Base-by-base conservation (phyloP, 2,888 invertebrate genomes). In the Agriopis leucophaearia region DNA sequence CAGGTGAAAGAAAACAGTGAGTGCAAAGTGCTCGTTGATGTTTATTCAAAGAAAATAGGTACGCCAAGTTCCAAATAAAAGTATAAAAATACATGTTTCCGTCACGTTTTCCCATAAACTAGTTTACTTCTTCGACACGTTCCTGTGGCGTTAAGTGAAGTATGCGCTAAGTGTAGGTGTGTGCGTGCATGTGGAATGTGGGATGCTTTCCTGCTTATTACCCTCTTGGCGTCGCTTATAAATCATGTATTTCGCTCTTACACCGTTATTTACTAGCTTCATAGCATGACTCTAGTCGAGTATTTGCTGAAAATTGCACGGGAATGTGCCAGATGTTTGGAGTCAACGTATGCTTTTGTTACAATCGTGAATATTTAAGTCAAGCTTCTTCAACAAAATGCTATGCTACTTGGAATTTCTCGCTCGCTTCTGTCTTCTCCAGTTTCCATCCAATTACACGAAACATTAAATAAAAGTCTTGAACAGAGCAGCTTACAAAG, bases 91-190 rank as follows among this genome's bases (percentile, higher is more conserved):
- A 55, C 44, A 42, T 55, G 42, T 27, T 55, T 55, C 55, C 36
- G 44, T 44, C 48, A 48, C 58, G 18, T 63, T 63, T 57, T 16
- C 45, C 52, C 54, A 63, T 58, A 50, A 61, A 71, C 47, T 77
- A 74, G 75, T 76, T 77, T 80, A 76, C 71, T 79, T 80, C 79
- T 77, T 79, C 78, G 74, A 76, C 82, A 81, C 83, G 83, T 82
- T 73, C 67, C 59, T 64, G 54, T 70, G 71, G 71, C 70, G 78
- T 76, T 79, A 78, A 82, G 78, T 81, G 76, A 81, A 78, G 80
- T 78, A 74, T 71, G 68, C 69, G 70, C 71, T 77, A 74, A 74
- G 74, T 74, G 72, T 71, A 51, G 71, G 63, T 70, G 70, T 65
- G 72, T 71, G 73, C 73, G 63, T 71, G 74, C 74, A 74, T 74